A percentile compares a stretch with the other conserved stretches of the same genome.
Evolutionary conservation across 2,888 invertebrate genomes (phyloP).

Genomic region (Helleia helle): DNA sequence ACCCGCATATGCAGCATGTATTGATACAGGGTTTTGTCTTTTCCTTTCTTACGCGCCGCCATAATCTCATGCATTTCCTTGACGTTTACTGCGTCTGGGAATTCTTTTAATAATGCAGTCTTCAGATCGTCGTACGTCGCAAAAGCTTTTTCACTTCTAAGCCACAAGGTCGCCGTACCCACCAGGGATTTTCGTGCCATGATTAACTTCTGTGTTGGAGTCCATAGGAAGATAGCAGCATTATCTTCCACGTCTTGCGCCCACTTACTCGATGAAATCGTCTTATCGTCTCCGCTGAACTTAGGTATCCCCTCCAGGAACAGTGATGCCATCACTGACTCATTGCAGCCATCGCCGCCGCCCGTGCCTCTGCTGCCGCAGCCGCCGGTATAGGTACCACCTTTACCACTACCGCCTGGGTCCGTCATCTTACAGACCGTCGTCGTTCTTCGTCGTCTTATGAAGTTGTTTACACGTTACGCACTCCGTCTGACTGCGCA

Average conservation of each 20-base stretch:
- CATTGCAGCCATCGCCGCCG: too few species aligned
- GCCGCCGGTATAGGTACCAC: too few species aligned
- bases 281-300: slow-evolving; percentile 15
- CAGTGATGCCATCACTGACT: too few species aligned
- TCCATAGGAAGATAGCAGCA: slow-evolving; percentile 21
- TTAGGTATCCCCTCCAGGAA: too few species aligned
- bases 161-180: slow-evolving; percentile 14
- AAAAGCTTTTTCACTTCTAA: slow-evolving; percentile 17
- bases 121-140: too few species aligned
- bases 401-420: too few species aligned
- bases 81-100: slow-evolving; percentile 17
- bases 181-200: slow-evolving; percentile 20
- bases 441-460: too few species aligned
- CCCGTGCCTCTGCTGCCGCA: too few species aligned
- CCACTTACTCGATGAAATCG: slow-evolving; percentile 16
- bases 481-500: too few species aligned
- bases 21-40: slow-evolving; percentile 14
- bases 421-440: too few species aligned
- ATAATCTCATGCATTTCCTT: slow-evolving; percentile 22
- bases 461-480: too few species aligned
- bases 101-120: too few species aligned
- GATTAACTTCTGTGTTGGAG: slow-evolving; percentile 18
- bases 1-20: slow-evolving; percentile 11
- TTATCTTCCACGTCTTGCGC: slow-evolving; percentile 22
- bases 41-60: slow-evolving; percentile 15